A percentile compares a stretch with the other conserved stretches of the same genome.
Conservation (phyloP, 2,888 invertebrate species). For the Mythimna loreyi region DNA sequence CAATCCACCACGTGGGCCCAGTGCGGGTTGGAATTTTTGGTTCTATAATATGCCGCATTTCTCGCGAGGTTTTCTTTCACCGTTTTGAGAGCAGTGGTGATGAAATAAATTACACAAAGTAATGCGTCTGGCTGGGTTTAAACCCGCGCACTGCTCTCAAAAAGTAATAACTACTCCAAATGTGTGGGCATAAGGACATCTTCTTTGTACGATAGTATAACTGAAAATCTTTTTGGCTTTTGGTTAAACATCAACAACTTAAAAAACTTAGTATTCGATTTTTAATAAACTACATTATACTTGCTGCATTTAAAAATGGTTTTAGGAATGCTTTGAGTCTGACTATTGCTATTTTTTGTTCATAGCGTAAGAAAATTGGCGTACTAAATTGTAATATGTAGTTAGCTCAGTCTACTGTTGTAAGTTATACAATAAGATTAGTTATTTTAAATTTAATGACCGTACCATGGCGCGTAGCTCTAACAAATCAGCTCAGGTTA, state of each 20-base stretch:
- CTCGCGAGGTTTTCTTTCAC: too few species aligned
- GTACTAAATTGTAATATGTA: conserved; percentile 19
- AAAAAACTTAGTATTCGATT: neutral
- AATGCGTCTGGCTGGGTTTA: too few species aligned
- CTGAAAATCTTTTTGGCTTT: neutral
- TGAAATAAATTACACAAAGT: too few species aligned
- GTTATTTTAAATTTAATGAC: conserved; percentile 20
- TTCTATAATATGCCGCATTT: too few species aligned
- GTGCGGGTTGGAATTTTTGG: too few species aligned
- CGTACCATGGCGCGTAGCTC: conserved; percentile 18
- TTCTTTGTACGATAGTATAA: neutral
- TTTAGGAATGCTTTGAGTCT: neutral
- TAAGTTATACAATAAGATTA: conserved; percentile 7
- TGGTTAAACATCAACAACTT: neutral
- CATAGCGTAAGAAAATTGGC: conserved; percentile 6
- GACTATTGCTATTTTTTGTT: conserved; percentile 1
- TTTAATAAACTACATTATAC: neutral
- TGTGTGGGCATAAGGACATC: neutral
- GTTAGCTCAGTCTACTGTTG: conserved; percentile 4
- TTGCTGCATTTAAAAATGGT: neutral
- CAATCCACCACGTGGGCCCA: too few species aligned
- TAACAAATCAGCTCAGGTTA: neutral
- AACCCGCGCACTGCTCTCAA: too few species aligned
- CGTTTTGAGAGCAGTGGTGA: too few species aligned
- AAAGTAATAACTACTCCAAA: too few species aligned